A percentile compares a stretch with the other conserved stretches of the same genome.
Evolutionary conservation across 1,140 invertebrate genomes (phyloP).

Genomic region (Penaeus indicus): DNA sequence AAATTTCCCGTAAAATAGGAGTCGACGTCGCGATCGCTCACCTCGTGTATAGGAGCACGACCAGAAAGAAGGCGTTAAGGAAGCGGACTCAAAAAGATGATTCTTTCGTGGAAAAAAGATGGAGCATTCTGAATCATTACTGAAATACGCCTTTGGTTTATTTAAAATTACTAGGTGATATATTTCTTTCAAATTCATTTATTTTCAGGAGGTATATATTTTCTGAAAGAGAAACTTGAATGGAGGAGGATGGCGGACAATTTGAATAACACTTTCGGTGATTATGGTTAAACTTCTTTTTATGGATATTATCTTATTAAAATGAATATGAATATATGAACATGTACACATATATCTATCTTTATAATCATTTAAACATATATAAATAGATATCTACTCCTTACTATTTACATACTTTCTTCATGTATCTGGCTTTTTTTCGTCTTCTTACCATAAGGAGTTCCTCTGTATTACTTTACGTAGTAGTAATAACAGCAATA

Average conservation of each 20-base stretch:
- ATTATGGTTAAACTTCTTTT: no score
- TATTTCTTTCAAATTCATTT: no score
- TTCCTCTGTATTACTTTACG: neutral
- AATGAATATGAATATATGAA: conserved; percentile 18
- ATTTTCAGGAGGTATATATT: no score
- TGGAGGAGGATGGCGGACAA: no score
- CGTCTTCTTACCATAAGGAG: neutral
- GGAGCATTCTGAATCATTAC: neutral
- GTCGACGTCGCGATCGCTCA: neutral
- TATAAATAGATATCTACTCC: neutral
- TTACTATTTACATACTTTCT: neutral
- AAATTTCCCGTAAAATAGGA: neutral
- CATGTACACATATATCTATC: conserved; percentile 11
- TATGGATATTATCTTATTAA: neutral
- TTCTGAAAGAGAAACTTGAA: no score
- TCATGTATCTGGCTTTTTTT: neutral
- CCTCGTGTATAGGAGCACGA: neutral
- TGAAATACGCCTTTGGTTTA: neutral
- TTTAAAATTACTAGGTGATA: neutral
- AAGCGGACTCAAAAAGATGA: neutral
- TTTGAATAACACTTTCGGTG: no score
- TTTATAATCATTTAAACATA: neutral
- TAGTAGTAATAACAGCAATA: neutral
- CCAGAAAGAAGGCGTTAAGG: conserved; percentile 23
- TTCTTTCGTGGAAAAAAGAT: neutral